Conservation (phyloP, 1,140 invertebrate species). For the Cydia strobilella region DNA sequence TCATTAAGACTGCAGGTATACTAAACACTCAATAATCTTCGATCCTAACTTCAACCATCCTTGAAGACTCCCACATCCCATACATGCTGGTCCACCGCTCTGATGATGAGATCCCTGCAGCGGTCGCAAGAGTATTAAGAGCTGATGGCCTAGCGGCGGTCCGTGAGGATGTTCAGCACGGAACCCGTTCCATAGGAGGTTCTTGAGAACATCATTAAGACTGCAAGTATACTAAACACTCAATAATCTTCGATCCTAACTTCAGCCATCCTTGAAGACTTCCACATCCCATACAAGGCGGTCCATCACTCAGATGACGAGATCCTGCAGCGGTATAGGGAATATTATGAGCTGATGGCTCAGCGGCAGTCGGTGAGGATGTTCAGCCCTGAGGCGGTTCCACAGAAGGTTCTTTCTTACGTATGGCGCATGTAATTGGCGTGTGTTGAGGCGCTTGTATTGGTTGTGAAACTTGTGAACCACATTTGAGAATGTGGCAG, state of each 20-base stretch:
- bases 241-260: constrained; percentile 69
- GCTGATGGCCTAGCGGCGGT: constrained; percentile 85
- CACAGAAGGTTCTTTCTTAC: constrained; percentile 83
- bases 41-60: constrained; percentile 83
- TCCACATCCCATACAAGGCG: constrained; percentile 84
- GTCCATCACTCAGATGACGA: constrained; percentile 78
- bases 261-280: constrained; percentile 84
- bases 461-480: too few relatives aligned
- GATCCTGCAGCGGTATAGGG: constrained; percentile 80
- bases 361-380: constrained; percentile 86
- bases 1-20: constrained; percentile 87
- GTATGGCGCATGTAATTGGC: too few relatives aligned
- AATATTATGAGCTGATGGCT: constrained; percentile 88
- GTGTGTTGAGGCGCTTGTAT: too few relatives aligned
- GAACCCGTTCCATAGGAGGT: constrained; percentile 87
- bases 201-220: constrained; percentile 88
- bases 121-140: constrained; percentile 86
- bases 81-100: constrained; percentile 81
- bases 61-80: constrained; percentile 84
- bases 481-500: too few relatives aligned
- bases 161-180: constrained; percentile 86
- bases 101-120: constrained; percentile 80
- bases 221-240: constrained; percentile 80
- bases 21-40: constrained; percentile 49
- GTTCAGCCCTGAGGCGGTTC: constrained; percentile 87